Percentiles rank a stretch among this genome's conserved stretches.
Evolutionary conservation across 2,113 vertebrate genomes (phyloP).

Genomic region (Saccopteryx bilineata): DNA sequence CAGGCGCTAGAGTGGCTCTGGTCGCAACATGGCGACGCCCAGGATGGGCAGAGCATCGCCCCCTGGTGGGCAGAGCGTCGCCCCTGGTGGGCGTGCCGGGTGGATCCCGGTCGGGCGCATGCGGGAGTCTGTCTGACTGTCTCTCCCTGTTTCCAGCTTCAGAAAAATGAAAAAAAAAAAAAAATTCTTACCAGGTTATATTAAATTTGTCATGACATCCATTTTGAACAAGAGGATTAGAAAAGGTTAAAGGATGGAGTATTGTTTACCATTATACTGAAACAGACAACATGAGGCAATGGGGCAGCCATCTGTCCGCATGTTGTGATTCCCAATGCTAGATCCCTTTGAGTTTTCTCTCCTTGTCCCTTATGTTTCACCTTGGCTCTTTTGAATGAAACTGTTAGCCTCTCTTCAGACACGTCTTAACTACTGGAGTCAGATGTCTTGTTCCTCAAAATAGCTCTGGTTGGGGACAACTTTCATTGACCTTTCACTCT

Average conservation of each 20-base stretch:
- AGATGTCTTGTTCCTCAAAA: slow-evolving; percentile 37
- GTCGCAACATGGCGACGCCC: too few relatives aligned
- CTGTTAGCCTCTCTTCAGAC: neutral
- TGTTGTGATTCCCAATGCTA: neutral
- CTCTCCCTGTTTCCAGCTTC: too few relatives aligned
- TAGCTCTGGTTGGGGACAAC: neutral
- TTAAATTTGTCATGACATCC: neutral
- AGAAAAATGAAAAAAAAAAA: too few relatives aligned
- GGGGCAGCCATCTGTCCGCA: neutral
- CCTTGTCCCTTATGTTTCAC: neutral
- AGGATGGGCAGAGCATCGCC: too few relatives aligned
- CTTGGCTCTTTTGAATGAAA: neutral
- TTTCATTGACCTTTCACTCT: neutral
- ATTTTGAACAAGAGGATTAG: neutral
- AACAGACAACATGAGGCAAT: neutral
- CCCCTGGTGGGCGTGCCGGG: too few relatives aligned
- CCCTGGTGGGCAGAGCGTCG: too few relatives aligned
- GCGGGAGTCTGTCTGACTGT: too few relatives aligned
- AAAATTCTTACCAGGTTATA: neutral
- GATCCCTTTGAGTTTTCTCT: neutral
- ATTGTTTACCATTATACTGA: neutral
- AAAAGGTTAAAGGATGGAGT: neutral
- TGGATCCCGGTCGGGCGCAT: too few relatives aligned
- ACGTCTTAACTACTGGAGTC: neutral
- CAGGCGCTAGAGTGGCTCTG: too few relatives aligned